Percentiles rank a stretch among this genome's conserved stretches.
Conservation (phyloP, 2,888 invertebrate genomes). For the Eucera pruinosa region DNA sequence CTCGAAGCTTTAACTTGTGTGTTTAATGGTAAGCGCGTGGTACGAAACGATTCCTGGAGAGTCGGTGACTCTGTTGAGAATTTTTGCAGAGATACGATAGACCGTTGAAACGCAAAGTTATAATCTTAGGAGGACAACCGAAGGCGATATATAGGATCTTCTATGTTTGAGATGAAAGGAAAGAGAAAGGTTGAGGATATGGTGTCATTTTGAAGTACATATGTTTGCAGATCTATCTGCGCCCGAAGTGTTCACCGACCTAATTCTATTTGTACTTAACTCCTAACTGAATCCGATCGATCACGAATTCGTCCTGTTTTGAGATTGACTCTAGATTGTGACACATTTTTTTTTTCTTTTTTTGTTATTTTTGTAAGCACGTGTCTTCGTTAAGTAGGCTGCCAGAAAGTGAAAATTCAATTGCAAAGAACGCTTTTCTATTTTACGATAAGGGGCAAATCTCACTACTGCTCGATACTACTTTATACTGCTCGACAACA, state of each 20-base stretch:
- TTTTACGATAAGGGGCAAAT: background rate
- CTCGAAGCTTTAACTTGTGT: too few relatives aligned
- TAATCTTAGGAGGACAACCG: background rate
- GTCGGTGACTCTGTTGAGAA: constrained; percentile 18
- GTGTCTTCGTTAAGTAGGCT: constrained; percentile 17
- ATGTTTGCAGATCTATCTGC: constrained; percentile 12
- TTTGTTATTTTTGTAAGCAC: constrained; percentile 23
- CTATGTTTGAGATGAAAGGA: background rate
- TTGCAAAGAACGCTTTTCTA: background rate
- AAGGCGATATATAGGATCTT: background rate
- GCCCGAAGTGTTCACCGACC: constrained; percentile 24
- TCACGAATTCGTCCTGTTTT: constrained; percentile 2
- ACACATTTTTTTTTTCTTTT: too few relatives aligned
- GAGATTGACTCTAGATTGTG: background rate
- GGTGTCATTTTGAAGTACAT: background rate
- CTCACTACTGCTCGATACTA: constrained; percentile 4
- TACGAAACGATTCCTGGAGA: constrained; percentile 18
- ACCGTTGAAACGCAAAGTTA: background rate
- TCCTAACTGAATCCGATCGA: background rate
- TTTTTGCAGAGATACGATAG: background rate
- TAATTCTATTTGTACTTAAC: constrained; percentile 40
- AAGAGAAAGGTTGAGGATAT: background rate
- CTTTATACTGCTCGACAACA: constrained; percentile 19
- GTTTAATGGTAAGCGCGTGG: too few relatives aligned
- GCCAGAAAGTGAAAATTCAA: constrained; percentile 9